phyloP scores from a whole-genome alignment of 2,888 invertebrate genomes.

The Hartigia nigra region DNA sequence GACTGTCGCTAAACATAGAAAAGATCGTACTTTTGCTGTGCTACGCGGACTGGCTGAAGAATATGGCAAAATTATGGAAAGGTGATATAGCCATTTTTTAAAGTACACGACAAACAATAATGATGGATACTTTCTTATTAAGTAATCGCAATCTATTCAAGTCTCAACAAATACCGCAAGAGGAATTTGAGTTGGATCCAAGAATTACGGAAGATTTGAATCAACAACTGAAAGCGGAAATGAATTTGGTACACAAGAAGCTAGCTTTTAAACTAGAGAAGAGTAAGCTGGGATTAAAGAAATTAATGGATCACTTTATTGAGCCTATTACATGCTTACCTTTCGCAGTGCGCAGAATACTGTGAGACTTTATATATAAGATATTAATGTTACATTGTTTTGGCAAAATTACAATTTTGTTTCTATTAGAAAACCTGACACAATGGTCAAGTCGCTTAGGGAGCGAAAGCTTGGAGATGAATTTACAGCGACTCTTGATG shows the following conservation, averaged over 20 bases:
- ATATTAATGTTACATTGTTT: neutral
- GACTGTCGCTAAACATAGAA: conserved; percentile 74
- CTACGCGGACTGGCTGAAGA: conserved; percentile 70
- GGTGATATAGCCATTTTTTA: conserved; percentile 55
- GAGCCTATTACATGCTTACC: conserved; percentile 68
- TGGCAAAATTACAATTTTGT: conserved; percentile 1
- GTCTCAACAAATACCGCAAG: conserved; percentile 71
- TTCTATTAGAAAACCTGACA: conserved; percentile 41
- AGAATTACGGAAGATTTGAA: conserved; percentile 75
- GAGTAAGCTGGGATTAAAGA: conserved; percentile 72
- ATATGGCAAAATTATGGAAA: conserved; percentile 70
- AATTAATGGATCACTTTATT: conserved; percentile 76
- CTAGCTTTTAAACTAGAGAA: conserved; percentile 78
- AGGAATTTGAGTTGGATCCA: conserved; percentile 76
- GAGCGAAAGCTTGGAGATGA: conserved; percentile 72
- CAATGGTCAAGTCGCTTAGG: conserved; percentile 71
- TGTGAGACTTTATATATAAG: conserved; percentile 40
- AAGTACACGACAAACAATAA: neutral
- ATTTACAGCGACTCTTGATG: conserved; percentile 69
- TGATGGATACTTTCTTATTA: conserved; percentile 11
- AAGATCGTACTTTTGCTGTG: conserved; percentile 70
- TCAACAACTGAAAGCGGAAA: conserved; percentile 70
- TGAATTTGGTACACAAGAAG: conserved; percentile 74
- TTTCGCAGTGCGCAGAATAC: conserved; percentile 55
- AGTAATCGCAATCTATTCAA: conserved; percentile 72